These are phyloP conservation scores for Arvicanthis niloticus DNA, from an alignment of 2,113 vertebrate genomes.

Conservation along the genomic window DNA sequence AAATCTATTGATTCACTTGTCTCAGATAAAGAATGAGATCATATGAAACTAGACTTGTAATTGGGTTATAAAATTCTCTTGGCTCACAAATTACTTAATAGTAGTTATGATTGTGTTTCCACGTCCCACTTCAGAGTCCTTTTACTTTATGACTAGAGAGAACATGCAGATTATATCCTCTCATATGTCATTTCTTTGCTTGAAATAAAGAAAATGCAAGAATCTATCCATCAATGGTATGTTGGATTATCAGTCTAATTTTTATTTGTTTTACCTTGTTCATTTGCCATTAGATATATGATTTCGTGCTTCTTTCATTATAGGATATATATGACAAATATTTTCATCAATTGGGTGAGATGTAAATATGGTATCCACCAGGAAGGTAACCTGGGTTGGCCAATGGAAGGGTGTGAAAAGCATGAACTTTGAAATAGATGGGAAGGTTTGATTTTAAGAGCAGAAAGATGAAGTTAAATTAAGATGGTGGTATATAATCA, in stretches of 20 bases:
- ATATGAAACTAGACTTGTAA: conserved; percentile 24
- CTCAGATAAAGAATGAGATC: conserved; percentile 45
- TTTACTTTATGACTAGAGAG: conserved; percentile 37
- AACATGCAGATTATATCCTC: background rate
- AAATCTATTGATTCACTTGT: conserved; percentile 1
- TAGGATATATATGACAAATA: background rate
- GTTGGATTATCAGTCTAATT: background rate
- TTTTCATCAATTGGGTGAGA: conserved; percentile 11
- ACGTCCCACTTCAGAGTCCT: background rate
- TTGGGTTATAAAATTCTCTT: conserved; percentile 39
- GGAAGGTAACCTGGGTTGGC: background rate
- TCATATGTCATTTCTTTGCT: background rate
- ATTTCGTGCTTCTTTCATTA: conserved; percentile 20
- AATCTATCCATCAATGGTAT: background rate
- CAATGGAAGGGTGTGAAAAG: background rate
- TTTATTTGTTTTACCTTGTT: background rate
- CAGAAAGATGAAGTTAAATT: background rate
- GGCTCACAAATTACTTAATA: conserved; percentile 21
- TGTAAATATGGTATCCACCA: background rate
- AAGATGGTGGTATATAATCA: background rate
- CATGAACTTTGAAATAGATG: background rate
- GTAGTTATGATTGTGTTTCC: conserved; percentile 9
- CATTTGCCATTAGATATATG: background rate
- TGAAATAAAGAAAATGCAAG: conserved; percentile 46
- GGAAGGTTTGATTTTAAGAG: background rate